Base-by-base conservation (phyloP, 2,797 vertebrate genomes). In the Anas bernieri region DNA sequence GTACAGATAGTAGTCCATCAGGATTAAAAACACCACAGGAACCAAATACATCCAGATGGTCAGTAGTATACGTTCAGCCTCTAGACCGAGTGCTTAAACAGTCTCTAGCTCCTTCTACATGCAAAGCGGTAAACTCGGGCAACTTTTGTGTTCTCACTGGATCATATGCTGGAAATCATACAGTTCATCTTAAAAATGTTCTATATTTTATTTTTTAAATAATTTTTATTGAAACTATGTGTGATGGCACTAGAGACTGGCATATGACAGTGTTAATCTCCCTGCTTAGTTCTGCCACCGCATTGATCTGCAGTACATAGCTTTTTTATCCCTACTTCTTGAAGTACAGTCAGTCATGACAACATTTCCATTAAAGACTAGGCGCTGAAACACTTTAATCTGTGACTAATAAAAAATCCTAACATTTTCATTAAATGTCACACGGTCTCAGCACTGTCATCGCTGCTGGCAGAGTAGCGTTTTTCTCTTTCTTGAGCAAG, bases 301-400 rank as follows among this genome's bases (percentile, higher is more conserved):
- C 73, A 94, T 61, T 83, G 92, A 93, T 94, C 89, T 90, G 79
- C 76, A 58, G 69, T 31, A 89, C 0, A 0, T 48, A 69, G 62
- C 93, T 96, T 96, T 93, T 94, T 95, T 91, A 86, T 37, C 83
- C 67, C 43, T 63, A 12, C 68, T 78, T 66, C 82, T 88, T 86
- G 62, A 91, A 94, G 54, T 64, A 82, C 23, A 92, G 83, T 90
- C 92, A 95, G 77, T 83, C 79, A 78, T 79, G 79, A 89, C 75
- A 69, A 83, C 55, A 59, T 90, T 92, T 82, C 89, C 87, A 86
- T 86, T 93, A 88, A 91, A 78, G 83, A 90, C 73, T 79, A 79
- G 43, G 58, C 0, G 1, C 73, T 56, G 91, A 90, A 93, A 69
- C 58, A 61, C 87, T 94, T 86, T 86, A 91, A 93, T 94, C 67